Evolutionary conservation across 1,140 invertebrate species (phyloP).

Genomic region (Caerostris darwini): DNA sequence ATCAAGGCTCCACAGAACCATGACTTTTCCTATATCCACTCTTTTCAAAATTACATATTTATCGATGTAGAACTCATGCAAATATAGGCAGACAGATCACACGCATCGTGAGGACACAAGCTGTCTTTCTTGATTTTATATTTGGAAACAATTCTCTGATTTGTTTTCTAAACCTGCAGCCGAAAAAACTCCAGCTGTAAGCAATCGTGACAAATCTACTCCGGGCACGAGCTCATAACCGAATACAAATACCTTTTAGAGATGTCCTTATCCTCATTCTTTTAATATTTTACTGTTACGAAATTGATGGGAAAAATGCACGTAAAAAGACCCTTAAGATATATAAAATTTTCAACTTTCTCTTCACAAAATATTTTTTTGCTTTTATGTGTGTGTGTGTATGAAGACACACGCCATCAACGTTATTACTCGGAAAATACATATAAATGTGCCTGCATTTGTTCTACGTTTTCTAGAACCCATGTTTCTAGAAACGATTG

Average conservation of each 20-base stretch:
- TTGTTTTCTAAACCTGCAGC: not conserved
- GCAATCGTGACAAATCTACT: not conserved
- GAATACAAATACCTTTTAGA: not conserved
- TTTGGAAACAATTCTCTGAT: not conserved
- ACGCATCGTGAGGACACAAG: not conserved
- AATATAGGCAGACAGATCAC: not conserved
- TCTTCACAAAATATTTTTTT: not conserved
- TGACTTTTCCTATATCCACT: too few species aligned
- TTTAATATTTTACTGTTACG: not conserved
- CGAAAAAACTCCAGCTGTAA: not conserved
- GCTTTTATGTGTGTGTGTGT: not conserved
- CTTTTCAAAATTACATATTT: not conserved
- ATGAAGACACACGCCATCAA: not conserved
- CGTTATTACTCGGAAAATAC: not conserved
- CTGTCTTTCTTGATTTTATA: not conserved
- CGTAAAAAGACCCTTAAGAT: not conserved
- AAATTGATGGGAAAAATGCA: slow-evolving; percentile 16
- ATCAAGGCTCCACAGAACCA: too few species aligned
- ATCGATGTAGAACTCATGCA: not conserved
- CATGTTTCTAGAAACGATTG: not conserved
- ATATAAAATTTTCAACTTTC: not conserved
- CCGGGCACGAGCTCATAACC: not conserved
- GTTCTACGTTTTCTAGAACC: not conserved
- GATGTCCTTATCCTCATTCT: not conserved
- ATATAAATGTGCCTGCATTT: not conserved